These are phyloP conservation scores for Drosophila rhopaloa DNA, from an alignment of 1,140 invertebrate species.

Conservation along the genomic window DNA sequence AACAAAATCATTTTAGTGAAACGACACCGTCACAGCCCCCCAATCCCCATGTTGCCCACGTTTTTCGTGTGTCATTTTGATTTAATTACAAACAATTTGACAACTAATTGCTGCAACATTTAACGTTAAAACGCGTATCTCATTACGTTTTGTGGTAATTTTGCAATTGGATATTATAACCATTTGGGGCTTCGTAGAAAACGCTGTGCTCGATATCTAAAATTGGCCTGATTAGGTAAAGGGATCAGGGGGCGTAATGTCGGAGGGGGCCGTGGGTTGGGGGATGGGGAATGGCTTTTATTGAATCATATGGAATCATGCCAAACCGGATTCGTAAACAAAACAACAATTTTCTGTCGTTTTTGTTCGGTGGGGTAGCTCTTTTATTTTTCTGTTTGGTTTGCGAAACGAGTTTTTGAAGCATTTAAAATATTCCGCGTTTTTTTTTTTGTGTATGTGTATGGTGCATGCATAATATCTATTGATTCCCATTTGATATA, in stretches of 20 bases:
- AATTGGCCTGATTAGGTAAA: constrained; percentile 21
- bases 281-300: constrained; percentile 42
- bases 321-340: constrained; percentile 77
- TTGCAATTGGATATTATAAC: constrained; percentile 74
- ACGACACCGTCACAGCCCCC: constrained; percentile 61
- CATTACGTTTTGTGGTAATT: constrained; percentile 78
- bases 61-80: constrained; percentile 78
- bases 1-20: constrained; percentile 74
- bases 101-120: constrained; percentile 80
- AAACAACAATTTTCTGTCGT: constrained; percentile 35
- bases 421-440: constrained; percentile 57
- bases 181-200: constrained; percentile 50
- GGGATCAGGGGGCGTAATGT: constrained; percentile 2
- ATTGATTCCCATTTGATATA: constrained; percentile 47
- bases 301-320: constrained; percentile 75
- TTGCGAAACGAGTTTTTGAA: constrained; percentile 59
- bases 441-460: constrained; percentile 19
- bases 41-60: background rate
- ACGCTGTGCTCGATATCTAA: constrained; percentile 57
- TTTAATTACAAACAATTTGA: constrained; percentile 84
- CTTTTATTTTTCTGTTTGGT: constrained; percentile 38
- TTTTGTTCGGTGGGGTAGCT: constrained; percentile 12
- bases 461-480: constrained; percentile 50
- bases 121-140: constrained; percentile 74
- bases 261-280: background rate